Base-by-base conservation (phyloP, 2,888 invertebrate species). In the Sipha maydis region DNA sequence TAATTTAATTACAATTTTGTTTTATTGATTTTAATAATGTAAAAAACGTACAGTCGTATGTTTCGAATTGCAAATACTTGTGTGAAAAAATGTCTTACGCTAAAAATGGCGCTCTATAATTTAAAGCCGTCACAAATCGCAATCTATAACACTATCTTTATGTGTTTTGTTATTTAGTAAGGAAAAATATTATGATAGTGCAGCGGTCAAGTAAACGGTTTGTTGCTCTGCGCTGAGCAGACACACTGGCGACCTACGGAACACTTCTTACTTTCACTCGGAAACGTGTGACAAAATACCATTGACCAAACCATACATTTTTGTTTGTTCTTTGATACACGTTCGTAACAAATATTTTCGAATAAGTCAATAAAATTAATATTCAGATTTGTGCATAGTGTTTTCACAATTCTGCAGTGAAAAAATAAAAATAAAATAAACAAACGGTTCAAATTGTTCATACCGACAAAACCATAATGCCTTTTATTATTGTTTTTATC, bases 321-420 rank as follows among this genome's bases (percentile, higher is more conserved):
- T 38, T 21, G 73, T 28, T 34, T 25, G 34, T 67, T 61, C 19
- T 61, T 38, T 25, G 8, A 67, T 80, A 80, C 17, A 80, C n/a
- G 61, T 80, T 80, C n/a, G n/a, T 38, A 25, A 80, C 38, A 21
- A 67, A n/a, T 82, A 82, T 69, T 82, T 69, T 41, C n/a, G 21
- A 82, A 82, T 41, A 28, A 82, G 28, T 69, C 48, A 48, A 14
- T 14, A 14, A 41, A 48, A 48, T 48, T 14, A 48, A 14, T 48
- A 48, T 48, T 48, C 48, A 1, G 48, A 14, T 48, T 48, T 48
- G 48, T 14, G 3, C n/a, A 31, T 31, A n/a, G 17, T n/a, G 9
- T 80, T 34, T 28, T 2, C 4, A 17, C 54, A 28, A 19, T 48
- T 77, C 56, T 14, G 56, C 54, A 28, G 11, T 54, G 14, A 28